These are phyloP conservation scores for Drosophila maculinotata DNA, from an alignment of 2,888 invertebrate species.

Conservation along the genomic window DNA sequence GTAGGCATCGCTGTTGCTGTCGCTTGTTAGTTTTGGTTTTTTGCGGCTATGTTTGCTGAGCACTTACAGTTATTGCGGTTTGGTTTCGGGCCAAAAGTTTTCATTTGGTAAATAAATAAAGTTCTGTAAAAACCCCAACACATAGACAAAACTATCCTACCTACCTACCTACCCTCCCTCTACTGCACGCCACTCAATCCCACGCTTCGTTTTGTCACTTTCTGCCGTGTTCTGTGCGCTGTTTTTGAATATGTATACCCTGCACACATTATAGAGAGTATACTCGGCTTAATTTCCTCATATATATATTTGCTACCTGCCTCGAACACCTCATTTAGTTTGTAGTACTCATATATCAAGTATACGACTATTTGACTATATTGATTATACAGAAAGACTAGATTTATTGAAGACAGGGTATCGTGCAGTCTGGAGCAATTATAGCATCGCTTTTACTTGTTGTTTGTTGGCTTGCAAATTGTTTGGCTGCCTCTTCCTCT, in stretches of 20 bases:
- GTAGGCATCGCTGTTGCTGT: conserved; percentile 15
- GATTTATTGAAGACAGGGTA: conserved; percentile 7
- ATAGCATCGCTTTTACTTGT: neutral
- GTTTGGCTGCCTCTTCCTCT: conserved; percentile 39
- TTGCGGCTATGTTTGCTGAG: conserved; percentile 66
- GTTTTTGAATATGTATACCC: neutral
- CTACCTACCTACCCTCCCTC: neutral
- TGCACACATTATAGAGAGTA: neutral
- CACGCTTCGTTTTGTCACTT: conserved; percentile 8
- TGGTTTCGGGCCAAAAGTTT: conserved; percentile 57
- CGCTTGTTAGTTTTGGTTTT: conserved; percentile 48
- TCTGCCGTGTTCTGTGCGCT: neutral
- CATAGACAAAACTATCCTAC: conserved; percentile 1
- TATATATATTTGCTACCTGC: too few species aligned
- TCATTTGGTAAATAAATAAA: conserved; percentile 68
- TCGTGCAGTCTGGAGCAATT: neutral
- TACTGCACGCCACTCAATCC: neutral
- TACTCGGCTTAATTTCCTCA: neutral
- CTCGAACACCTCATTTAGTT: too few species aligned
- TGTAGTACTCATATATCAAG: too few species aligned
- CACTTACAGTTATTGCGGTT: conserved; percentile 80
- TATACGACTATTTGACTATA: too few species aligned
- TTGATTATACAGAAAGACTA: too few species aligned
- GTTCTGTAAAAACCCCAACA: conserved; percentile 11
- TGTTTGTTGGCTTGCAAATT: conserved; percentile 33